Conservation (phyloP, 1,140 invertebrate species). For the Liolophura sinensis region DNA sequence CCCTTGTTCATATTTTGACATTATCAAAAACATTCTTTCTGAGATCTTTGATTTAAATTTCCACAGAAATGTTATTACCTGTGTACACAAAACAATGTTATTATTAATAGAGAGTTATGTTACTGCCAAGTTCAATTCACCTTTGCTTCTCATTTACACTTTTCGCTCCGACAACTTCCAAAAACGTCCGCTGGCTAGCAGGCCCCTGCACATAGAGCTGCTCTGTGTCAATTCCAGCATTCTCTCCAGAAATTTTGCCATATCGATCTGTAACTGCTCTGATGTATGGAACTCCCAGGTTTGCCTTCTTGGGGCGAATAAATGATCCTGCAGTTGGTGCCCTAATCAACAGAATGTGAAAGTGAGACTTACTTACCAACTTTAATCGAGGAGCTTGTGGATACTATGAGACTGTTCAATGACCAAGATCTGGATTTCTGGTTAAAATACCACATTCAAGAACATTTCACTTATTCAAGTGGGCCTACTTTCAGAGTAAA, state of each 20-base stretch:
- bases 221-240: conserved; percentile 63
- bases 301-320: conserved; percentile 78
- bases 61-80: too few relatives aligned
- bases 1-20: too few relatives aligned
- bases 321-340: conserved; percentile 74
- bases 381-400: not conserved
- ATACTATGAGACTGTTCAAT: not conserved
- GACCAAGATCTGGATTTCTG: too few relatives aligned
- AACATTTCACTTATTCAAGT: too few relatives aligned
- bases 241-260: conserved; percentile 57
- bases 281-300: conserved; percentile 70
- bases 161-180: conserved; percentile 87
- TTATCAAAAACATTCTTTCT: too few relatives aligned
- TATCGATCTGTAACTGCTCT: conserved; percentile 76
- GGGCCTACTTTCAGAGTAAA: too few relatives aligned
- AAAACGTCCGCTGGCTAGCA: conserved; percentile 74
- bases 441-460: too few relatives aligned
- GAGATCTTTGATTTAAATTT: too few relatives aligned
- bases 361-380: too few relatives aligned
- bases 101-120: too few relatives aligned
- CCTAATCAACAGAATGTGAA: conserved; percentile 36
- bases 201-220: conserved; percentile 68
- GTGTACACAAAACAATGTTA: too few relatives aligned
- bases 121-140: conserved; percentile 49
- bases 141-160: conserved; percentile 81